Evolutionary conservation across 2,888 invertebrate genomes (phyloP).

Genomic region (Steromphala cineraria): DNA sequence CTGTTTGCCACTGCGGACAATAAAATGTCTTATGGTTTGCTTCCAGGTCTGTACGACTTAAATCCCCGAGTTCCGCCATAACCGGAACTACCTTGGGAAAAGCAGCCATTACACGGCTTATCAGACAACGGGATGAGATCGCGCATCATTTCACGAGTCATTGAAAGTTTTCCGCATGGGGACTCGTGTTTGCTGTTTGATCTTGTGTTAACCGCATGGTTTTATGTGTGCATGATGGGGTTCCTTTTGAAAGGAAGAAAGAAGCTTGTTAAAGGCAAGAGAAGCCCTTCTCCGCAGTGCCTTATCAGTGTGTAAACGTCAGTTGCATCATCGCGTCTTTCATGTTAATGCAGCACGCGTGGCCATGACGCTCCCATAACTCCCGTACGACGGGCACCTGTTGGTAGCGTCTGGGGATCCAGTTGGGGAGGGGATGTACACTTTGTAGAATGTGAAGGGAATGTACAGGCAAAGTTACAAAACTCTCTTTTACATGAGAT

Average conservation of each 20-base stretch:
- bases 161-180: not conserved
- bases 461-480: no score
- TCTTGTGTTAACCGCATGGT: not conserved
- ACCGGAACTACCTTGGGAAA: not conserved
- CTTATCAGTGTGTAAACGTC: not conserved
- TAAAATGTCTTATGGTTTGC: not conserved
- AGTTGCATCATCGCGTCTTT: not conserved
- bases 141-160: not conserved
- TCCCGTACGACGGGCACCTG: no score
- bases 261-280: not conserved
- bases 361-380: not conserved
- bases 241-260: not conserved
- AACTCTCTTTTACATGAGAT: no score
- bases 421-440: no score
- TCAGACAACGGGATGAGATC: not conserved
- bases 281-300: not conserved
- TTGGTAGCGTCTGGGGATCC: no score
- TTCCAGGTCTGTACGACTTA: not conserved
- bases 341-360: not conserved
- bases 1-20: not conserved
- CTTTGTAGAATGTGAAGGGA: no score
- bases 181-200: slow-evolving; percentile 1
- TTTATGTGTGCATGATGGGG: not conserved
- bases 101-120: not conserved
- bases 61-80: not conserved